These are phyloP conservation scores for Dufourea novaeangliae DNA, from an alignment of 1,140 invertebrate genomes.

Conservation along the genomic window DNA sequence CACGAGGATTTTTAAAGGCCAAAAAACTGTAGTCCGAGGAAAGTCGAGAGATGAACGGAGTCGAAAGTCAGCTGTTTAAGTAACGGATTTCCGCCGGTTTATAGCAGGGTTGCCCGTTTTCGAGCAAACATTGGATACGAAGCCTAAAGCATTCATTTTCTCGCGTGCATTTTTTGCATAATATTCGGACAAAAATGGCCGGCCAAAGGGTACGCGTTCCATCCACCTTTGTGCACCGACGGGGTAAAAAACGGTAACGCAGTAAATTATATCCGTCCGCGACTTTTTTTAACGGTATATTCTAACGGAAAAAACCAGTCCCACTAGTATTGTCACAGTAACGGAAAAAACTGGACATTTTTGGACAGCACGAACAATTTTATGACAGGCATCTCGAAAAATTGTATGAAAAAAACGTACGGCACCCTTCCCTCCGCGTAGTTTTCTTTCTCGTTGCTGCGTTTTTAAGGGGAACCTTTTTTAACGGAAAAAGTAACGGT, in stretches of 20 bases:
- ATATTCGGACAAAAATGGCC: neutral
- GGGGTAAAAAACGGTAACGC: constrained; percentile 21
- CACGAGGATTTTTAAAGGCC: neutral
- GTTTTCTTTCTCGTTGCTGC: no score
- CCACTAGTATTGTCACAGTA: neutral
- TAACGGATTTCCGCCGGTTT: constrained; percentile 51
- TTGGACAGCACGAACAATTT: neutral
- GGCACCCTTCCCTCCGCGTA: neutral
- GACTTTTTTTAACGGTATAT: constrained; percentile 50
- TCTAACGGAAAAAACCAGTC: neutral
- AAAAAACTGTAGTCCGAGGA: constrained; percentile 34
- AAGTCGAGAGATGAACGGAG: neutral
- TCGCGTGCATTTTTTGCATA: constrained; percentile 43
- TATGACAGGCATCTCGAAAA: neutral
- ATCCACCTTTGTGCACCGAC: neutral
- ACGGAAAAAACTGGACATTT: constrained; percentile 36
- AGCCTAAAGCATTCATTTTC: neutral
- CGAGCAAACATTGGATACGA: constrained; percentile 20
- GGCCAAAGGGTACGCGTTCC: neutral
- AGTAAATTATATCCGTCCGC: constrained; percentile 23
- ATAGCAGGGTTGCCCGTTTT: constrained; percentile 23
- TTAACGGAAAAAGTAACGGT: neutral
- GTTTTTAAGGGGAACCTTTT: neutral
- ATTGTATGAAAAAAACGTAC: neutral
- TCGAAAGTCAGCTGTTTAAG: constrained; percentile 41